These are phyloP conservation scores for Ciconia stormi DNA, from an alignment of 2,113 vertebrate genomes.

Conservation along the genomic window DNA sequence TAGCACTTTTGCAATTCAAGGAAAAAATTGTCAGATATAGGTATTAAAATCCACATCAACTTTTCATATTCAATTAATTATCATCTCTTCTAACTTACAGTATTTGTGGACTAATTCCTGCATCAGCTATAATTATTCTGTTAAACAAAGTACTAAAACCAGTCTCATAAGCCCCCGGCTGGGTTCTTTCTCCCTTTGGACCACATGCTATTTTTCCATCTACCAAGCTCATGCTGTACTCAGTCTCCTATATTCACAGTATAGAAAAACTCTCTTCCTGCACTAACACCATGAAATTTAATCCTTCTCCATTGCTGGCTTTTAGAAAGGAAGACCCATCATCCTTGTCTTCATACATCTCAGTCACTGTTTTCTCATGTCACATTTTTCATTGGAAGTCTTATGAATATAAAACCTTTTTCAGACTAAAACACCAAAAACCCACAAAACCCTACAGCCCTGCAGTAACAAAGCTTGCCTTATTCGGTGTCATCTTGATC, in stretches of 20 bases:
- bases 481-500: neutral
- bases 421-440: neutral
- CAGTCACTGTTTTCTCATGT: constrained; percentile 25
- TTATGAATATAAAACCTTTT: neutral
- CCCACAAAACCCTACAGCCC: neutral
- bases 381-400: neutral
- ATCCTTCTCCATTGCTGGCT: neutral
- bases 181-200: neutral
- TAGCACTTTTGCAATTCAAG: neutral
- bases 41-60: neutral
- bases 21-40: neutral
- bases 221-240: neutral
- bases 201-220: neutral
- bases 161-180: neutral
- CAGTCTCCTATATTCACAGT: neutral
- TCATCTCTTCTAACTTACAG: neutral
- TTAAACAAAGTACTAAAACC: neutral
- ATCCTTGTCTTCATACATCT: neutral
- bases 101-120: neutral
- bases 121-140: neutral
- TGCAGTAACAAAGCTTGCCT: neutral
- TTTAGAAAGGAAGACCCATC: neutral
- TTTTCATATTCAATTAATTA: neutral
- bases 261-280: neutral
- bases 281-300: neutral